Evolutionary conservation across 2,888 invertebrate genomes (phyloP), one percentile per base, ranked within the genome.

Genomic region (Eumerus sabulonum): DNA sequence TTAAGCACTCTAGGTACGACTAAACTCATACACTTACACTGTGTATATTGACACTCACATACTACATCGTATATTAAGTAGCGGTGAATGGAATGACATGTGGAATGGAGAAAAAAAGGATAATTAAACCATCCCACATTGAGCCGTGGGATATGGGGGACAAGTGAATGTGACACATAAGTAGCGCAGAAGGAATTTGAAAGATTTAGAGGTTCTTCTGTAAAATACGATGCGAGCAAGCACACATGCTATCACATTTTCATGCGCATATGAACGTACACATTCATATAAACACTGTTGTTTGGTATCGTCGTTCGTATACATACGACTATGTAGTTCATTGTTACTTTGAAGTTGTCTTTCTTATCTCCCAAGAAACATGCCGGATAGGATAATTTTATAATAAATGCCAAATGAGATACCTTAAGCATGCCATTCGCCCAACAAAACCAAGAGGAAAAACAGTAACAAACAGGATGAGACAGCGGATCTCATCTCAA

Each of bases 81-180:
- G n/a, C 45, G 40, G 54, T 45, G 51, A 79, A 68, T 16, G 27
- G 51, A 64, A 73, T 74, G 79, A 79, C 74, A 79, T 79, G 79
- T 79, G 70, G 74, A 79, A 74, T 70, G 70, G 2, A 27, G 27
- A 27, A 74, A 79, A n/a, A 64, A 74, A 60, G 74, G 79, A 79
- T 79, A 79, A 79, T 79, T 79, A 79, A 79, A 79, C 60, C 68
- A 70, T 79, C 50, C 79, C 74, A 79, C 70, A 74, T 70, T 74
- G 63, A 45, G 56, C 48, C 53, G 64, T 67, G 54, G 63, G 74
- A 68, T 56, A 63, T 40, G 67, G 53, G n/a, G 27, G 27, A 59
- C 68, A 54, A 70, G 54, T 68, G 60, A 64, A 60, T 68, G 60
- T 68, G 74, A 64, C 73, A 74, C 67, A 67, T 56, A 48, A 67